phyloP scores from a whole-genome alignment of 2,888 invertebrate species.

The Pseudeuparius sepicola region DNA sequence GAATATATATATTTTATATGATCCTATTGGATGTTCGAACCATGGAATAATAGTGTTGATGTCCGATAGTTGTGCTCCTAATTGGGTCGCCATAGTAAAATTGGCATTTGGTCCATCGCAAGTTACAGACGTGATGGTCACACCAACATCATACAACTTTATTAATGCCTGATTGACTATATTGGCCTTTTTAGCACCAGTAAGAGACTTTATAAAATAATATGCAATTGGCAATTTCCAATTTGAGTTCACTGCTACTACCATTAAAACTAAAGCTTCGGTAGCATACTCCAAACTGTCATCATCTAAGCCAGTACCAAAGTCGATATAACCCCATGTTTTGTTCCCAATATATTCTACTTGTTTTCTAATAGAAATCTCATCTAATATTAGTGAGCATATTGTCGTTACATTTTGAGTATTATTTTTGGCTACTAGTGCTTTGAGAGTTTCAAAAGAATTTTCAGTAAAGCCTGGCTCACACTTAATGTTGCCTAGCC shows the following conservation, averaged over 20 bases:
- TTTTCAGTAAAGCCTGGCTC: constrained; percentile 15
- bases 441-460: no score
- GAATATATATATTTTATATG: constrained; percentile 9
- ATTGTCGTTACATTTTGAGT: no score
- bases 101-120: constrained; percentile 18
- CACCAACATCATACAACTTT: constrained; percentile 13
- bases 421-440: no score
- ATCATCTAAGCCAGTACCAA: constrained; percentile 12
- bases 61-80: constrained; percentile 11
- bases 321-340: constrained; percentile 16
- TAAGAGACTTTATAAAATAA: constrained; percentile 17
- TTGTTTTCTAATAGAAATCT: constrained; percentile 13
- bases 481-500: constrained; percentile 16
- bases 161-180: constrained; percentile 15
- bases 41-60: constrained; percentile 7
- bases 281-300: constrained; percentile 13
- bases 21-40: constrained; percentile 10
- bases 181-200: constrained; percentile 18
- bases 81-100: constrained; percentile 16
- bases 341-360: constrained; percentile 5
- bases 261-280: constrained; percentile 20
- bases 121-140: constrained; percentile 12
- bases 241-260: constrained; percentile 14
- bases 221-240: constrained; percentile 24
- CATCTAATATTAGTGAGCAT: constrained; percentile 10